These are phyloP conservation scores for Pantherophis alleghaniensis DNA, from an alignment of 2,797 vertebrate genomes.

Conservation along the genomic window DNA sequence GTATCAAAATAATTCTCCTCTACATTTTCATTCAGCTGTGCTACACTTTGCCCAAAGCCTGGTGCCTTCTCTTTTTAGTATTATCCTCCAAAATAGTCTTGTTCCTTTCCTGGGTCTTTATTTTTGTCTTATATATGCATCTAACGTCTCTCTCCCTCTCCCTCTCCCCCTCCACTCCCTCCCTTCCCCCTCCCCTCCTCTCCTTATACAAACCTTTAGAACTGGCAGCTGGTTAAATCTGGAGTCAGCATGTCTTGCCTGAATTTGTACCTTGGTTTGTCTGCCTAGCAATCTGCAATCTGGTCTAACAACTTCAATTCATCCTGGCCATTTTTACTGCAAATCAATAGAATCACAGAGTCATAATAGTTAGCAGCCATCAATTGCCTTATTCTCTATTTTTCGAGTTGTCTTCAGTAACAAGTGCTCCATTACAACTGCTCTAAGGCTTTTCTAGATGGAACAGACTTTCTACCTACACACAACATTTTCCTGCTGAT, in stretches of 20 bases:
- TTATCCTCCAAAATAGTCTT: neutral
- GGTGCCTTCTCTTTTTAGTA: neutral
- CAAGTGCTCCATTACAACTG: neutral
- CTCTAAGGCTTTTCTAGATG: neutral
- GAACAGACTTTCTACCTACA: neutral
- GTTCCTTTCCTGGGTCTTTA: neutral
- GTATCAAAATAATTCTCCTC: neutral
- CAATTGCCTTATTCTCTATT: neutral
- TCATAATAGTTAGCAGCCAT: neutral
- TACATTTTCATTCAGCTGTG: neutral
- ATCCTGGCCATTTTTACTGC: neutral
- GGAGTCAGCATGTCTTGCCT: neutral
- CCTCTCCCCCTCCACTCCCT: neutral
- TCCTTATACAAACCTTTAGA: neutral
- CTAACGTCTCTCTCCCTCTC: too few relatives aligned
- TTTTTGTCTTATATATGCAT: neutral
- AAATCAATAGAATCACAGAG: neutral
- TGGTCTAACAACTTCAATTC: neutral
- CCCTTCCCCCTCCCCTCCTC: neutral
- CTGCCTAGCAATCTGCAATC: neutral
- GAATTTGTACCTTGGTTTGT: neutral
- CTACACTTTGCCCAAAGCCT: neutral
- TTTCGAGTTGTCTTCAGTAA: neutral
- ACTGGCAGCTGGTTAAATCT: neutral
- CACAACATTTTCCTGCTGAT: neutral